Base-by-base conservation (phyloP, 2,888 invertebrate genomes). In the Hypselothyrea guttata region DNA sequence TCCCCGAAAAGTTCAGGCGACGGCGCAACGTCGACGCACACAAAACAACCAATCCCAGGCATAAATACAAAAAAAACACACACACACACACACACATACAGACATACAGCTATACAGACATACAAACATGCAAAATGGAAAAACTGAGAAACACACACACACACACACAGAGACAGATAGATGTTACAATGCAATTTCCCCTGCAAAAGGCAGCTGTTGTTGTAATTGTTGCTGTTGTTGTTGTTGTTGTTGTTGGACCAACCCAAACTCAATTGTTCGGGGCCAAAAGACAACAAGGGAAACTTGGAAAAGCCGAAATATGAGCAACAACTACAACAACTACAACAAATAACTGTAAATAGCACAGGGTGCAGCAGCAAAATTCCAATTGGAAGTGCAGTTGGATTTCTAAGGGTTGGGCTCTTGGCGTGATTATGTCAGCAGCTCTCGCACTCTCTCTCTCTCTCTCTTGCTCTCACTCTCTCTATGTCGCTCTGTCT, bases 1-100 rank as follows among this genome's bases (percentile, higher is more conserved):
- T 87, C 87, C 87, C 87, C 87, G 64, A 86, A 87, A 86, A 83
- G 71, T 81, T 75, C 71, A 76, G 76, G 69, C 68, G 68, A 52
- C 65, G 69, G 75, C 62, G 66, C 61, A 64, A 74, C 71, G 68
- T 68, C 61, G 65, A 79, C 75, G 83, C 64, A 83, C 69, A 73
- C 83, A 84, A 82, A 79, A 70, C 82, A 77, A 83, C 77, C 65
- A 75, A 75, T 73, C 84, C 79, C 82, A 82, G 75, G 85, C 83
- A 84, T 61, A 72, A 84, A 82, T 82, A 79, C 70, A 84, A 74
- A 72, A 59, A 71, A 61, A 54, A 72, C 73, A 68, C 47, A 54
- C 51, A 57, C 54, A 47, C 54, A 47, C 58, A 63, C 41, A 62
- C 37, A 56, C 46, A 49, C 51, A 57, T 42, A 48, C 42, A 46